Evolutionary conservation across 2,113 vertebrate species (phyloP).

Genomic region (Poeciliopsis retropinna): DNA sequence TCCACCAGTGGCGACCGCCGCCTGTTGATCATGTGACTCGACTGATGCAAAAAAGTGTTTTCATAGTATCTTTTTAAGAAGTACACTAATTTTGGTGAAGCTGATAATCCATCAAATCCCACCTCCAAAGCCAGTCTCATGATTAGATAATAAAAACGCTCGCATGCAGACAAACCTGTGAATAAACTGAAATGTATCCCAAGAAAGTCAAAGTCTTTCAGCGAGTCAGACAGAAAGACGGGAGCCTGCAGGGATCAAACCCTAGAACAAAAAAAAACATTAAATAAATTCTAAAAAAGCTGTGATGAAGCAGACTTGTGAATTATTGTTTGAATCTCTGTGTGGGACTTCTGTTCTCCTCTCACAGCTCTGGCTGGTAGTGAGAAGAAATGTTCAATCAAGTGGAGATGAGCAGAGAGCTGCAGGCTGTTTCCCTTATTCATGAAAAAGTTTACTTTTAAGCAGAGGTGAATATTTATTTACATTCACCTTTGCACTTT

Average conservation of each 20-base stretch:
- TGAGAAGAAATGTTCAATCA: slow-evolving; percentile 44
- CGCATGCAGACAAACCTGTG: background rate
- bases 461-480: background rate
- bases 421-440: background rate
- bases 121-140: too few species aligned
- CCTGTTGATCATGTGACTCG: too few species aligned
- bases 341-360: slow-evolving; percentile 46
- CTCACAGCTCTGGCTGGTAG: slow-evolving; percentile 34
- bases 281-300: too few species aligned
- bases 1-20: too few species aligned
- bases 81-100: too few species aligned
- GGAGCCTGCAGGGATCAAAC: slow-evolving; percentile 29
- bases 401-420: slow-evolving; percentile 8
- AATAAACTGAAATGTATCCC: background rate
- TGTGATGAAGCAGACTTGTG: too few species aligned
- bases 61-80: too few species aligned
- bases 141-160: background rate
- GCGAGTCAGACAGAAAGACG: slow-evolving; percentile 40
- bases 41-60: too few species aligned
- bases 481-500: background rate
- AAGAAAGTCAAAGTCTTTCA: background rate
- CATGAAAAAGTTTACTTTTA: background rate
- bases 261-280: slow-evolving; percentile 17
- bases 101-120: too few species aligned
- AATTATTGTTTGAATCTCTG: slow-evolving; percentile 32